Evolutionary conservation across 64 coral and sea anemone genomes (phyloP), one percentile per base, ranked within the genome.

Genomic region (Pachyseris speciosa): DNA sequence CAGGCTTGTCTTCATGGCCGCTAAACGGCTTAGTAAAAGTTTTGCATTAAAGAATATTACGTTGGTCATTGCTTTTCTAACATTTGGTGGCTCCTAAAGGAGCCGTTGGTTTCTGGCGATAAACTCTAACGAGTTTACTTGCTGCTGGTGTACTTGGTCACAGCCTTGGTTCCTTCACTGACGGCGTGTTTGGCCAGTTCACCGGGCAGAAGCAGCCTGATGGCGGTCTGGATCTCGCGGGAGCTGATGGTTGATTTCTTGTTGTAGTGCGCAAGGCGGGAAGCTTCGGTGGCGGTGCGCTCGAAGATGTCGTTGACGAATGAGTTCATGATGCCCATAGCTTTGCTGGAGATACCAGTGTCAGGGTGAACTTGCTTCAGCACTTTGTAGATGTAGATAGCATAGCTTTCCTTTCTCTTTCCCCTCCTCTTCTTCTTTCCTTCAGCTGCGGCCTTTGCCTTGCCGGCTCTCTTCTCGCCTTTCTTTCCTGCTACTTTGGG

Each of bases 261-360:
- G 86, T 88, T 88, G 70, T 88, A 88, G 70, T 88, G 86, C 1
- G 86, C 86, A n/a, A 88, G 69, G 12, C 86, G 86, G 52, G 48
- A 60, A 37, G 86, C 86, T 88, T 88, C 86, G 39, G 67, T 60
- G 25, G 89, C 79, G 50, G 85, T 92, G 50, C 89, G 89, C 80
- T 92, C 89, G 79, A 92, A 92, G 80, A 92, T 92, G 80, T 92
- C 89, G 80, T 92, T 85, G 13, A 92, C 89, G 67, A 92, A 92
- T 8, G 67, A 75, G 67, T 92, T 92, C 79, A 92, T 92, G 80
- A 92, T 84, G 36, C 59, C 52, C 89, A 92, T 92, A 49, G 89
- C 89, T 25, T 83, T 83, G 87, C 48, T 61, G 20, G 87, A 89
- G 72, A 89, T 89, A 63, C 87, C 87, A 66, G 79, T 83, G 79